phyloP scores from a whole-genome alignment of 2,888 invertebrate genomes.

The Limenitis camilla region DNA sequence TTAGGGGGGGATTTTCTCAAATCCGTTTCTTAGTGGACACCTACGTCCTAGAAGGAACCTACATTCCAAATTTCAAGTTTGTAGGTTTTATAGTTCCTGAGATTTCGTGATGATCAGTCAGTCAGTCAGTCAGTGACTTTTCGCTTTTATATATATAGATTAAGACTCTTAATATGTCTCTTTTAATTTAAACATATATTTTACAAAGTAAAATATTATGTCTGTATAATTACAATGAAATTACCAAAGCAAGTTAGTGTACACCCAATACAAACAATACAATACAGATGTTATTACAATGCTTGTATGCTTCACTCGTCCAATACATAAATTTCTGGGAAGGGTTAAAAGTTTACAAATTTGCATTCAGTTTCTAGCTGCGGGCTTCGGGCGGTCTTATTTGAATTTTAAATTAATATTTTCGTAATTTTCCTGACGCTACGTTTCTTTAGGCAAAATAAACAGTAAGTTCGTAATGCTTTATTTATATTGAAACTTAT shows the following conservation, averaged over 20 bases:
- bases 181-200: too few species aligned
- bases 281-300: constrained; percentile 6
- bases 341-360: constrained; percentile 28
- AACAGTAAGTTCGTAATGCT: neutral
- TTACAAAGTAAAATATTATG: too few species aligned
- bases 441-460: neutral
- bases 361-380: constrained; percentile 19
- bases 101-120: too few species aligned
- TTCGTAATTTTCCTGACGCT: constrained; percentile 19
- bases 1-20: too few species aligned
- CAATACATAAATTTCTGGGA: constrained; percentile 19
- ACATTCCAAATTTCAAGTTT: too few species aligned
- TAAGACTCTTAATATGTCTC: too few species aligned
- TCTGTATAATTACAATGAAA: neutral
- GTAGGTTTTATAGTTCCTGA: too few species aligned
- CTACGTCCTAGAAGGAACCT: too few species aligned
- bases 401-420: constrained; percentile 26
- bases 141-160: too few species aligned
- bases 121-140: too few species aligned
- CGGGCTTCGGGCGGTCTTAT: constrained; percentile 4
- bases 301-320: constrained; percentile 15
- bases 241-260: neutral
- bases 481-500: neutral
- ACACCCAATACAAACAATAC: constrained; percentile 1
- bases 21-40: too few species aligned